Evolutionary conservation across 2,888 invertebrate genomes (phyloP).

Genomic region (Dasysyrphus tricinctus): DNA sequence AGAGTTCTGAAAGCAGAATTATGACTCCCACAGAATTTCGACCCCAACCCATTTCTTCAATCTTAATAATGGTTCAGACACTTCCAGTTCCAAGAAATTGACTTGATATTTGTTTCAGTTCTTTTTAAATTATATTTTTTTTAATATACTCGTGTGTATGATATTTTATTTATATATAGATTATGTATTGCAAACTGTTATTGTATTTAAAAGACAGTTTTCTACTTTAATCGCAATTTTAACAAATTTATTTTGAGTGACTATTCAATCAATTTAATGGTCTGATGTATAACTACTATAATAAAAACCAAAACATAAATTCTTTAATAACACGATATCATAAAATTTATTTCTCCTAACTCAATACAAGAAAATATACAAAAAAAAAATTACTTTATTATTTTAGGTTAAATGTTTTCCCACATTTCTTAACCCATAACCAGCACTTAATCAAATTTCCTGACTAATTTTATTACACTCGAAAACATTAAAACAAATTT

Average conservation of each 20-base stretch:
- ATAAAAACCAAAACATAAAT: not conserved
- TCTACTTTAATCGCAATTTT: not conserved
- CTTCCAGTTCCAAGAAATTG: too few relatives aligned
- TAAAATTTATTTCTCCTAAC: constrained; percentile 17
- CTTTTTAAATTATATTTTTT: too few relatives aligned
- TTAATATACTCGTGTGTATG: too few relatives aligned
- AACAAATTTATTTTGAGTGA: not conserved
- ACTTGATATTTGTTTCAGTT: too few relatives aligned
- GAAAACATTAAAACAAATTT: constrained; percentile 62
- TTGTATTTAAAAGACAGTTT: not conserved
- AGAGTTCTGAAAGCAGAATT: too few relatives aligned
- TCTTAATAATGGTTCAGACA: too few relatives aligned
- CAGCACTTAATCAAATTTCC: constrained; percentile 68
- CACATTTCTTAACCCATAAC: constrained; percentile 49
- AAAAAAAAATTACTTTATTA: constrained; percentile 35
- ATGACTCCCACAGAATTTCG: too few relatives aligned
- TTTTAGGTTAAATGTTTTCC: constrained; percentile 41
- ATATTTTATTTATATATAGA: too few relatives aligned
- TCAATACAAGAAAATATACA: not conserved
- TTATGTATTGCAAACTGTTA: not conserved
- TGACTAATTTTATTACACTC: constrained; percentile 66
- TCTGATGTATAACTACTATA: constrained; percentile 4
- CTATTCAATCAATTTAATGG: constrained; percentile 16
- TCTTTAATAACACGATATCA: constrained; percentile 14
- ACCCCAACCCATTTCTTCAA: too few relatives aligned